Evolutionary conservation across 2,888 invertebrate species (phyloP), one percentile per base, ranked within the genome.

Genomic region (Portevinia maculata): DNA sequence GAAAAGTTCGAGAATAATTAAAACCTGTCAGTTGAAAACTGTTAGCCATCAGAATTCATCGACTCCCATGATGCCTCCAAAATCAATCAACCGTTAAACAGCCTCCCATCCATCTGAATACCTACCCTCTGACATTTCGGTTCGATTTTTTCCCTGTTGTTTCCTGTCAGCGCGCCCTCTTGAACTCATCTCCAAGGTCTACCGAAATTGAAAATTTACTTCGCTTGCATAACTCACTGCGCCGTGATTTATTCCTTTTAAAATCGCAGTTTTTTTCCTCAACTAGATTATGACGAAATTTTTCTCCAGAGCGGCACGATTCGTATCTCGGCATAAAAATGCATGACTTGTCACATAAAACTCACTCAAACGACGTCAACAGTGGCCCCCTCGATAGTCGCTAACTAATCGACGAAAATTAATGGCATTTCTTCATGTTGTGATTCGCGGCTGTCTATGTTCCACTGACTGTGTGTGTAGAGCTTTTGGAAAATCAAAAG

Each of bases 311-410:
- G 24, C 57, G 44, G 59, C 64, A 83, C 83, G 83, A 83, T 83
- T 67, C 67, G 71, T 78, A 78, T 78, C 83, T 76, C 52, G 21
- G 52, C 62, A 75, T 76, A 81, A 75, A 76, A 81, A 76, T 81
- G 70, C 83, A 78, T 78, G 83, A 78, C 83, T 78, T 78, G 83
- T 83, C 83, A 83, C 83, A 83, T 67, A 78, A 76, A 83, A 57
- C 67, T 67, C 67, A 50, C 64, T 34, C 52, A 75, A 70, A 76
- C 52, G 65, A 39, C 55, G 46, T 32, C 50, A 60, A 28, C 13
- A 6, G 11, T 9, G 55, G 17, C 60, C 53, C 60, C 67, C 46
- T 64, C 60, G n/a, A n/a, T 28, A 39, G 46, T 24, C 30, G 60
- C 60, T 46, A 71, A 62, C 83, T 83, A 83, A 83, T 83, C 78